A percentile compares a stretch with the other conserved stretches of the same genome.
phyloP scores from a whole-genome alignment of 2,797 vertebrate species.

The Sebastes diaconus region DNA sequence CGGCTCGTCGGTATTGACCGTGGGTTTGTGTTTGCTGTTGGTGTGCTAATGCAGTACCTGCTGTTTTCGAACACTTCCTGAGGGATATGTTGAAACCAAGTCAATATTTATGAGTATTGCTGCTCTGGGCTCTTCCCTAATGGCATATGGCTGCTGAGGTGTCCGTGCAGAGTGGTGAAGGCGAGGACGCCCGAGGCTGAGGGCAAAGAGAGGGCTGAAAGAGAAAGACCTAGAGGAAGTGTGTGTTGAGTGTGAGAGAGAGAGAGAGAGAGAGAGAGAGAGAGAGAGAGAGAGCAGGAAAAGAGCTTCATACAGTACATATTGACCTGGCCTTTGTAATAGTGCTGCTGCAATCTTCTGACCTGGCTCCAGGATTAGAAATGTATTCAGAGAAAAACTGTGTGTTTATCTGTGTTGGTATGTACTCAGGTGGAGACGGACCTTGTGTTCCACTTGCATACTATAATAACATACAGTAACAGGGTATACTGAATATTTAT shows the following conservation, averaged over 20 bases:
- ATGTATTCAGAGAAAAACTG: conserved; percentile 9
- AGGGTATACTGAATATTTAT: neutral
- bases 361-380: conserved; percentile 51
- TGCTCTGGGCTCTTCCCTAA: conserved; percentile 68
- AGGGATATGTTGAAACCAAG: conserved; percentile 66
- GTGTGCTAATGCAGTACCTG: conserved; percentile 65
- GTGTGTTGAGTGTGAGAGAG: neutral
- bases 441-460: neutral
- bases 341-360: conserved; percentile 39
- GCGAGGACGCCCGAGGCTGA: conserved; percentile 40
- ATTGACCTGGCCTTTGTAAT: conserved; percentile 58
- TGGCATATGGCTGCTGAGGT: conserved; percentile 62
- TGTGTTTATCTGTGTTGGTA: neutral
- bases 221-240: conserved; percentile 1
- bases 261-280: neutral
- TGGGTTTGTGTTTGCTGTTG: conserved; percentile 50
- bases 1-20: conserved; percentile 35
- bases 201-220: conserved; percentile 19
- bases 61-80: conserved; percentile 67
- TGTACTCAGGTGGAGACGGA: neutral
- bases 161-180: conserved; percentile 51
- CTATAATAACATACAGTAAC: neutral
- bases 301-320: conserved; percentile 30
- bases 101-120: conserved; percentile 80
- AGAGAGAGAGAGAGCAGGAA: neutral